Evolutionary conservation across 1,140 invertebrate species (phyloP).

Genomic region (Sitobion miscanthi): DNA sequence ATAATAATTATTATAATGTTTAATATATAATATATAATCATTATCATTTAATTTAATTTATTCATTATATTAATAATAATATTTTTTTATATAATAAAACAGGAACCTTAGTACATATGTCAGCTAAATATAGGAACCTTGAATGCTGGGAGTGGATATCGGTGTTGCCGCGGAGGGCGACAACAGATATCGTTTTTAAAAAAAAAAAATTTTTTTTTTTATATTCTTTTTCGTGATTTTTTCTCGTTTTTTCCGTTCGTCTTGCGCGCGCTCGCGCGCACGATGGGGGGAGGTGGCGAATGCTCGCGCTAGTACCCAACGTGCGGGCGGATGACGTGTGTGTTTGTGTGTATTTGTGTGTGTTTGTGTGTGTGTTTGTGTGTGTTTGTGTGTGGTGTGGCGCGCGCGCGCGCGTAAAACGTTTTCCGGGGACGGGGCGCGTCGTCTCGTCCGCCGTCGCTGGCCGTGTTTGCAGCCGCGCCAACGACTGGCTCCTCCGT

Average conservation of each 20-base stretch:
- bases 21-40: constrained; percentile 59
- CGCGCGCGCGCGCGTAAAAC: background rate
- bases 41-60: constrained; percentile 61
- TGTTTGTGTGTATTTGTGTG: background rate
- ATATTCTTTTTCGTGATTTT: background rate
- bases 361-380: background rate
- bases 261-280: background rate
- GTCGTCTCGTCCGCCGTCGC: background rate
- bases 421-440: background rate
- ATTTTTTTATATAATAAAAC: constrained; percentile 60
- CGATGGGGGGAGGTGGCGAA: background rate
- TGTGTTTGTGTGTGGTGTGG: background rate
- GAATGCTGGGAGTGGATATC: constrained; percentile 62
- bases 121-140: constrained; percentile 65
- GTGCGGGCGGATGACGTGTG: background rate
- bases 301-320: background rate
- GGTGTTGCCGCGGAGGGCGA: constrained; percentile 26
- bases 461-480: background rate
- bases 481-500: background rate
- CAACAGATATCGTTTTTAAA: background rate
- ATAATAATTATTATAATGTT: background rate
- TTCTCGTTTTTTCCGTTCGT: background rate
- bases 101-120: constrained; percentile 64
- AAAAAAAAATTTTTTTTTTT: background rate
- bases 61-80: constrained; percentile 46